phyloP scores from a whole-genome alignment of 2,888 invertebrate genomes.

The Rhabditoides inermis region DNA sequence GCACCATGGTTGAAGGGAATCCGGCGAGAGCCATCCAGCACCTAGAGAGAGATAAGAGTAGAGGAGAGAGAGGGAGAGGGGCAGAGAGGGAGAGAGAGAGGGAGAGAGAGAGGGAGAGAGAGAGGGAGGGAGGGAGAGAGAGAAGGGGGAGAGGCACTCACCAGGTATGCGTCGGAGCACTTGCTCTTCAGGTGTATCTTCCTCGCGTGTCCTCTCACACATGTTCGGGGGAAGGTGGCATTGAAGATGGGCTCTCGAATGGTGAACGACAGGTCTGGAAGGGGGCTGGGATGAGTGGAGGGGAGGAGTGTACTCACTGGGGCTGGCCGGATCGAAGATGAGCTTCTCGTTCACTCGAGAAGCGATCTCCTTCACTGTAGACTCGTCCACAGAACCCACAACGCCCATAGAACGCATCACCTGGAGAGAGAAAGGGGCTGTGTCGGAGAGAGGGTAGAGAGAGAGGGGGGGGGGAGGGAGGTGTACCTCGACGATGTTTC shows the following conservation, averaged over 20 bases:
- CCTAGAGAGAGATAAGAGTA: too few species aligned
- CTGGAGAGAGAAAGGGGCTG: conserved; percentile 16
- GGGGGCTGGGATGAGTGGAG: not conserved
- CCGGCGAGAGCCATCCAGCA: conserved; percentile 87
- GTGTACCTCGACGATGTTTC: too few species aligned
- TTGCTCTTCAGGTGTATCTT: conserved; percentile 72
- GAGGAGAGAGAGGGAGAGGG: too few species aligned
- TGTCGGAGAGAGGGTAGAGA: too few species aligned
- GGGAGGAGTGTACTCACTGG: conserved; percentile 15
- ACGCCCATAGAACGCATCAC: conserved; percentile 22
- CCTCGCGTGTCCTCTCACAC: conserved; percentile 41
- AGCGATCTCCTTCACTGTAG: conserved; percentile 15
- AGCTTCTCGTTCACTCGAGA: conserved; percentile 23
- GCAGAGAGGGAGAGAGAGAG: too few species aligned
- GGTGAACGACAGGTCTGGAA: conserved; percentile 69
- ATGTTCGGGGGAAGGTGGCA: conserved; percentile 68
- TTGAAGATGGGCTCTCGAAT: conserved; percentile 86
- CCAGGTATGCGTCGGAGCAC: conserved; percentile 73
- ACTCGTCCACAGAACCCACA: conserved; percentile 11
- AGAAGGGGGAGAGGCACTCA: too few species aligned
- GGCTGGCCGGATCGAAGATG: conserved; percentile 23
- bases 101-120: too few species aligned
- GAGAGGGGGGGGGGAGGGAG: too few species aligned
- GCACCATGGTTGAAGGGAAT: conserved; percentile 90
- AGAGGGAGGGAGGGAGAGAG: too few species aligned